Evolutionary conservation across 2,888 invertebrate genomes (phyloP), one percentile per base, ranked within the genome.

Genomic region (Labia minor): DNA sequence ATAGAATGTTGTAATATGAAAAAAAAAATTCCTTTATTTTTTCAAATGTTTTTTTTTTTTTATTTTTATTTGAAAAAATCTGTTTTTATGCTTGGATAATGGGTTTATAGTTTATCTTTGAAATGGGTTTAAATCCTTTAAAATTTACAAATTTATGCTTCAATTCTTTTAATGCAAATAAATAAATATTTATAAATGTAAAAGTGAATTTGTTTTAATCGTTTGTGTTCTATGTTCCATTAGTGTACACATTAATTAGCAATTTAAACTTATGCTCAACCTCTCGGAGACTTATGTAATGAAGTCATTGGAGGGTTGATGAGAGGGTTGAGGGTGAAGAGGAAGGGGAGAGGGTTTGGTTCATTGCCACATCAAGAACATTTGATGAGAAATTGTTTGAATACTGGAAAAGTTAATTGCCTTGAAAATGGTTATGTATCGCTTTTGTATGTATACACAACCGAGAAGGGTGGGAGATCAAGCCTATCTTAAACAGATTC

Each of bases 331-430:
- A 14, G 49, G 8, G 14, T 49, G 8, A 2, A 14, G 8, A 3
- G 49, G 49, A 14, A 14, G 4, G 49, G 49, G 8, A 2, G 8
- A 16, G 16, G 49, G 49, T 49, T 49, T 49, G 49, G 49, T 49
- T 49, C 49, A 49, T 49, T 49, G 49, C 49, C n/a, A 49, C 49
- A 49, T 49, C 49, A 49, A 49, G 49, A 49, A 49, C 49, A 49
- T 49, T 49, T 4, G n/a, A 49, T 49, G 49, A 49, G 49, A 49
- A 49, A 49, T 49, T 49, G 49, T 16, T 49, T 49, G 49, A 49
- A 49, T 49, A 49, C 49, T 49, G 49, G 49, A 49, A 49, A 49
- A 49, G 49, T 49, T 49, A 49, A 49, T 49, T 49, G 49, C 49
- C 49, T 49, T 49, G 49, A 49, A 49, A 49, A 49, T 49, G 4